Percentiles rank a stretch among this genome's conserved stretches.
Conservation (phyloP, 1,140 invertebrate genomes). For the Propsilocerus akamusi region DNA sequence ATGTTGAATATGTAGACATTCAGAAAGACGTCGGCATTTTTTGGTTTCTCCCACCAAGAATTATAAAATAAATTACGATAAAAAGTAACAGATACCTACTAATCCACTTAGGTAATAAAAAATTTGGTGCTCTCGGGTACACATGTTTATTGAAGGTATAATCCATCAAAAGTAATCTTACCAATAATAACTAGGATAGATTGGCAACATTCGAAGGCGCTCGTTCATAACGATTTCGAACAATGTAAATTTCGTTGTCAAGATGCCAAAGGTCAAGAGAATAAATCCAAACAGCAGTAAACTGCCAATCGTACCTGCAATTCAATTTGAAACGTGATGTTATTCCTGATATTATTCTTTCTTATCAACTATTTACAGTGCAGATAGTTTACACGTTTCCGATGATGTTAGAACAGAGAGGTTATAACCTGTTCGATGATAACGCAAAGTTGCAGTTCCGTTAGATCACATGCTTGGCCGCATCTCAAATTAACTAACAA, state of each 20-base stretch:
- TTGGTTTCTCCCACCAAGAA: too few relatives aligned
- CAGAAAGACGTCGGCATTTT: constrained; percentile 28
- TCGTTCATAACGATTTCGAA: neutral
- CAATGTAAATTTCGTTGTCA: neutral
- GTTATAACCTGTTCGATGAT: neutral
- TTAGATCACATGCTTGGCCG: neutral
- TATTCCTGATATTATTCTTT: neutral
- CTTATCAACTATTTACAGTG: too few relatives aligned
- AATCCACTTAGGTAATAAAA: too few relatives aligned
- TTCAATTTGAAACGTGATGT: constrained; percentile 1
- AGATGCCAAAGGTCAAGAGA: neutral
- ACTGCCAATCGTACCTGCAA: neutral
- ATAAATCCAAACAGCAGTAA: neutral
- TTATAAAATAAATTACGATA: too few relatives aligned
- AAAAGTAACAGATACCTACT: too few relatives aligned
- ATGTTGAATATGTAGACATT: constrained; percentile 46
- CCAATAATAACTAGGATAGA: too few relatives aligned
- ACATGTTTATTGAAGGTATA: too few relatives aligned
- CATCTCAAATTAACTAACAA: neutral
- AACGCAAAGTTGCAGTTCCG: neutral
- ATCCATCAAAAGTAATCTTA: too few relatives aligned
- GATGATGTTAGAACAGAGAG: neutral
- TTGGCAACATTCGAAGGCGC: too few relatives aligned
- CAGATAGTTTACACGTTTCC: neutral
- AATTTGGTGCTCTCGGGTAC: too few relatives aligned